Conservation (phyloP, 64 coral and sea anemone genomes). For the Montipora capricornis region DNA sequence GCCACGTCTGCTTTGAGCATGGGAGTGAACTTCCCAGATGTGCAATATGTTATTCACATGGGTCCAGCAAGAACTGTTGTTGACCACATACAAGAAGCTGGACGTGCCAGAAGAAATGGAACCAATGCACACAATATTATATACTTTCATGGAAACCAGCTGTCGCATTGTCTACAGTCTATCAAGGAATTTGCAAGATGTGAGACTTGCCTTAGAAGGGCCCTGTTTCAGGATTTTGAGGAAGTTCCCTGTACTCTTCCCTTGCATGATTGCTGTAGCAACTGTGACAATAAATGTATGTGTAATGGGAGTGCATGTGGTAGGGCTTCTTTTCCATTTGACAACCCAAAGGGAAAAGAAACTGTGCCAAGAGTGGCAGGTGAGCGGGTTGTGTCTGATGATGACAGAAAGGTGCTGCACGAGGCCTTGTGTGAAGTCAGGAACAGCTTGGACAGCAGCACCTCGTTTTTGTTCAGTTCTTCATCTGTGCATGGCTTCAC, state of each 20-base stretch:
- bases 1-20: slow-evolving; percentile 59
- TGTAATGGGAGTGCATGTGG: background rate
- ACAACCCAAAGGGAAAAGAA: background rate
- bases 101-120: slow-evolving; percentile 4
- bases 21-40: slow-evolving; percentile 61
- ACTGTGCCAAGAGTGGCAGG: background rate
- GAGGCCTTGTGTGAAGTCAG: background rate
- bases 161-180: background rate
- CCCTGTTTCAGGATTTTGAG: background rate
- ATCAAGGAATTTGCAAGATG: background rate
- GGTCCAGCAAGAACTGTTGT: slow-evolving; percentile 47
- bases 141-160: background rate
- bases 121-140: background rate
- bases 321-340: background rate
- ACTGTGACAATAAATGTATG: background rate
- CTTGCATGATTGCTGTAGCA: background rate
- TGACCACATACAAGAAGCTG: slow-evolving; percentile 56
- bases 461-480: background rate
- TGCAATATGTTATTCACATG: slow-evolving; percentile 15
- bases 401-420: background rate
- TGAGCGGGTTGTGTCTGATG: background rate
- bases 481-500: background rate
- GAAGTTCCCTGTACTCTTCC: background rate
- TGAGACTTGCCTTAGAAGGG: background rate
- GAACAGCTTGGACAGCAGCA: background rate